Evolutionary conservation across 2,797 vertebrate species (phyloP), one percentile per base, ranked within the genome.

Genomic region (Scolopax rusticola): DNA sequence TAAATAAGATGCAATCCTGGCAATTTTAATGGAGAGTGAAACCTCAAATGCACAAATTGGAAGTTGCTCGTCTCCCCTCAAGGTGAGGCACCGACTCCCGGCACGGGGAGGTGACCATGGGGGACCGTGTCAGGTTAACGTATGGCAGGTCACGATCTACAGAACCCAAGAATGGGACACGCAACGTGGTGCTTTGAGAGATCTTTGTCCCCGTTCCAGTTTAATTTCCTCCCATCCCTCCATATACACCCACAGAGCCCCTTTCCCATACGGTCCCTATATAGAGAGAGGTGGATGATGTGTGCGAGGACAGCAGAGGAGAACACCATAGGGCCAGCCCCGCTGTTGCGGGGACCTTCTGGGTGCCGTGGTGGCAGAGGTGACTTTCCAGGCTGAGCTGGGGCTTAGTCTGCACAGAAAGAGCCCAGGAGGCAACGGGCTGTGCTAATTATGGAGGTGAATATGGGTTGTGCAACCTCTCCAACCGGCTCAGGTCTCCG

Each of bases 391-490:
- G 41, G 54, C 47, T 20, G 57, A 84, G 70, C 81, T 36, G 79
- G 28, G 54, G 73, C 82, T 87, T 17, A 1, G 15, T 73, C 85
- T 53, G 71, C 68, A 80, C 79, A 36, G 65, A 73, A 85, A 19
- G 59, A 93, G 53, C 80, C 70, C 51, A 25, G 4, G 15, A 68
- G 83, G 85, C 73, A 85, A n/a, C 0, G 1, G 77, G 83, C 70
- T 51, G 69, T 95, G 88, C 95, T 95, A 91, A 95, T 95, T 95
- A 59, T 60, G 88, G 96, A 85, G 88, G 90, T 90, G 94, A 93
- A 70, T 57, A 76, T 91, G 92, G 51, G 80, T 90, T 95, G 86
- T 80, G 75, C 89, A 91, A 63, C 60, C 48, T 90, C 84, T 48
- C 85, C 78, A 57, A 59, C 4, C 6, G 83, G 77, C 95, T 82